Conservation (phyloP, 2,113 vertebrate species). For the Charina bottae region DNA sequence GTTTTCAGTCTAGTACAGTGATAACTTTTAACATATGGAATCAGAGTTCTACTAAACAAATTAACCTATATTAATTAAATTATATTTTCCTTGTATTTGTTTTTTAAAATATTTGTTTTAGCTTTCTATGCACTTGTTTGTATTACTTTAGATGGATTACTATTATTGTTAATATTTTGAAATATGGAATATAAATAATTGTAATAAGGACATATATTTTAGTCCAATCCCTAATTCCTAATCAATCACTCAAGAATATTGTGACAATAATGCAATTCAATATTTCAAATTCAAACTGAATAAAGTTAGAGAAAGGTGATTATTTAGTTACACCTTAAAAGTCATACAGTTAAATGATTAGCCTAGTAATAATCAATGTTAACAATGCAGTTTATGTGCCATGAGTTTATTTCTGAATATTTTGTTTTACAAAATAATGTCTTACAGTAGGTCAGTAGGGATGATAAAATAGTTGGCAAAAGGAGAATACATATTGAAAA, state of each 20-base stretch:
- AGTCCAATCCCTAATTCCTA: not conserved
- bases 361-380: not conserved
- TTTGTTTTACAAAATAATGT: not conserved
- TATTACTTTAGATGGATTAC: not conserved
- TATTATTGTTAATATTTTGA: not conserved
- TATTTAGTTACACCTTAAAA: not conserved
- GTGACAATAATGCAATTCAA: not conserved
- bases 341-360: not conserved
- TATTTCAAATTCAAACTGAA: not conserved
- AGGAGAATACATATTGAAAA: not conserved
- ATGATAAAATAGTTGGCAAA: not conserved
- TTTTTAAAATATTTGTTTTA: too few species aligned
- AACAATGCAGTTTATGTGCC: not conserved
- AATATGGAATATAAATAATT: not conserved
- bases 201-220: not conserved
- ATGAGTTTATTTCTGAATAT: not conserved
- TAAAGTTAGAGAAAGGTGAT: not conserved
- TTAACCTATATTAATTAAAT: not conserved
- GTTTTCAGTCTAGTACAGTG: constrained; percentile 14
- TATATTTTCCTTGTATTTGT: too few species aligned
- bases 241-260: not conserved
- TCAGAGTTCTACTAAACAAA: constrained; percentile 18
- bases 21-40: not conserved
- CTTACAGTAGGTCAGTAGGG: not conserved
- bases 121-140: too few species aligned